Evolutionary conservation across 2,888 invertebrate genomes (phyloP), one percentile per base, ranked within the genome.

Genomic region (Dicyrtoma fusca): DNA sequence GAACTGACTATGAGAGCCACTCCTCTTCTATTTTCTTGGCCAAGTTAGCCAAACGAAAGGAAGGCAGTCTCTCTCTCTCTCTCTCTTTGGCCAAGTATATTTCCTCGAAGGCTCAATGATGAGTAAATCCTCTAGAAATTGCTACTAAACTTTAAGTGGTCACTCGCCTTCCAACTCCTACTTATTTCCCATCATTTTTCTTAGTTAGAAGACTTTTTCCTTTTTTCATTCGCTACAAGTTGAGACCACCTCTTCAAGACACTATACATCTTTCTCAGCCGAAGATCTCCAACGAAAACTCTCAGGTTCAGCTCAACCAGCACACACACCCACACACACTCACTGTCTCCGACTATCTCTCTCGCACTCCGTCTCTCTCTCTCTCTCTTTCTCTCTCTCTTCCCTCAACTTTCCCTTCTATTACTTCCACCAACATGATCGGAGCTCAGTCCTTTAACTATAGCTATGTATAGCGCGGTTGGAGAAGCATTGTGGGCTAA

Each of bases 121-220:
- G 75, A 71, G 72, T 71, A 75, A 75, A 75, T 75, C 75, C 75
- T 69, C 69, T 69, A 69, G 69, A 74, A 74, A 72, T 74, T 69
- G 74, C 74, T 74, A 61, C 74, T 70, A 69, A 72, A 66, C 63
- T 73, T 69, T 72, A 72, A 75, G 75, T 75, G 75, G 75, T 75
- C 75, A 75, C 69, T 70, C 69, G 57, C 64, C 65, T 55, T 61
- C 66, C 61, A 63, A 53, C 62, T 62, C 70, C 47, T 71, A 61
- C 61, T 63, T 71, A 61, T 63, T 71, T 55, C 61, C 61, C 61
- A 71, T 57, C 59, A 49, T 69, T 69, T 61, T 61, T 59, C 61
- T 59, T 47, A 61, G 69, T 61, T 69, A 61, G 47, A 61, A 59
- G 69, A 61, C 69, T 61, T 61, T 69, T 47, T 45, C 57, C 17